Conservation (phyloP, 1,140 invertebrate species). For the Leptinotarsa defecta region DNA sequence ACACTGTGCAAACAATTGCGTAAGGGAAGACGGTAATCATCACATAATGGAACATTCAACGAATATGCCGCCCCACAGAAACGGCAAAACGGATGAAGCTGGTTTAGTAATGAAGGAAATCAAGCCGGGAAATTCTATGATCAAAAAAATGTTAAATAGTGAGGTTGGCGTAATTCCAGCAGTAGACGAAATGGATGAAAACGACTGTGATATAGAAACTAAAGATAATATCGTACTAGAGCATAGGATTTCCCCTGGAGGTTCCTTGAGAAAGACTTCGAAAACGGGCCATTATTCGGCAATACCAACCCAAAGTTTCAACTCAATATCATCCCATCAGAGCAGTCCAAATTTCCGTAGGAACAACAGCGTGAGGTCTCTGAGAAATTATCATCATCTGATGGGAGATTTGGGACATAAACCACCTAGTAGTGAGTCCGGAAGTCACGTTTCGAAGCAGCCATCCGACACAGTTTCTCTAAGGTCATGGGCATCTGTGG, state of each 20-base stretch:
- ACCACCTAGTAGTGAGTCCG: conserved; percentile 45
- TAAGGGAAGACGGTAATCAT: background rate
- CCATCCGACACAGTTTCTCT: conserved; percentile 70
- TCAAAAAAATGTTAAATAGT: conserved; percentile 12
- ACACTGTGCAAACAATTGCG: background rate
- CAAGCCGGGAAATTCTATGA: conserved; percentile 4
- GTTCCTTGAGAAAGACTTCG: conserved; percentile 9
- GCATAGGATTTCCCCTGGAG: conserved; percentile 8
- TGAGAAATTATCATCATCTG: conserved; percentile 41
- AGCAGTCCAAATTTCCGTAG: conserved; percentile 43
- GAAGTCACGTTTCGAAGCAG: conserved; percentile 44
- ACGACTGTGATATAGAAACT: conserved; percentile 29
- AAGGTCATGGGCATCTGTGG: conserved; percentile 77
- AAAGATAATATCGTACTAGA: conserved; percentile 7
- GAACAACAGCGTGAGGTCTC: conserved; percentile 45
- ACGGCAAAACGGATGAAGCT: conserved; percentile 12
- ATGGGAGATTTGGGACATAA: conserved; percentile 37
- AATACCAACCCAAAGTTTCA: conserved; percentile 12
- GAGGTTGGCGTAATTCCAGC: conserved; percentile 2
- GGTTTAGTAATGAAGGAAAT: conserved; percentile 24
- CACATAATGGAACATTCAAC: background rate
- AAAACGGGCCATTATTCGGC: background rate
- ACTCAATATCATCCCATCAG: conserved; percentile 15
- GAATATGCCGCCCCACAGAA: conserved; percentile 4
- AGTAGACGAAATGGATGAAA: conserved; percentile 21